A percentile compares a stretch with the other conserved stretches of the same genome.
Evolutionary conservation across 2,113 vertebrate genomes (phyloP).

Genomic region (Aramus guarauna): DNA sequence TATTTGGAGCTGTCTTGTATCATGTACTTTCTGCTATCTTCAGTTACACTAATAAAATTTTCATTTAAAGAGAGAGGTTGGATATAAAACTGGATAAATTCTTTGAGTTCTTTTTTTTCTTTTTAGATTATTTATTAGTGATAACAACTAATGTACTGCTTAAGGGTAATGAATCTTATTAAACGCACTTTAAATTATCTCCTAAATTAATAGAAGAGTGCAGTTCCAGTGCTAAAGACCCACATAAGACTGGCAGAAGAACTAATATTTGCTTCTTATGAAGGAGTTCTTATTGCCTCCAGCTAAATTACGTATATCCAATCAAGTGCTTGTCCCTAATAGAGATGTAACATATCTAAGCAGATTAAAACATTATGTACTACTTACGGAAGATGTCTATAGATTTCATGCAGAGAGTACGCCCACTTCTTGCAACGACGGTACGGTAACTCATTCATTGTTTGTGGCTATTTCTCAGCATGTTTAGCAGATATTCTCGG

Average conservation of each 20-base stretch:
- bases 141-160: slow-evolving; percentile 45
- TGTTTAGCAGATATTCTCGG: neutral
- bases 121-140: slow-evolving; percentile 50
- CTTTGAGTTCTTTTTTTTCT: neutral
- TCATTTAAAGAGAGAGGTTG: neutral
- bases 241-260: neutral
- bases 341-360: neutral
- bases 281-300: neutral
- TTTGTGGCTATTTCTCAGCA: neutral
- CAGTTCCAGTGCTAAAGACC: slow-evolving; percentile 11
- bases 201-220: slow-evolving; percentile 25
- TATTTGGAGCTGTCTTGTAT: neutral
- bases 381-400: neutral
- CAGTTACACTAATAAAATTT: slow-evolving; percentile 16
- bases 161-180: slow-evolving; percentile 62
- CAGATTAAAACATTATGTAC: neutral
- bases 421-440: neutral
- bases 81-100: neutral
- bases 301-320: slow-evolving; percentile 31
- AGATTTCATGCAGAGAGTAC: neutral
- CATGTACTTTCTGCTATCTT: neutral
- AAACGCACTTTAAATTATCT: slow-evolving; percentile 36
- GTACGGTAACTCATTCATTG: neutral
- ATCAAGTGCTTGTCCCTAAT: neutral
- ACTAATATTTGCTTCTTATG: slow-evolving; percentile 25